These are phyloP conservation scores for Drosophila atroscutellata DNA, from an alignment of 2,888 invertebrate species.

Conservation along the genomic window DNA sequence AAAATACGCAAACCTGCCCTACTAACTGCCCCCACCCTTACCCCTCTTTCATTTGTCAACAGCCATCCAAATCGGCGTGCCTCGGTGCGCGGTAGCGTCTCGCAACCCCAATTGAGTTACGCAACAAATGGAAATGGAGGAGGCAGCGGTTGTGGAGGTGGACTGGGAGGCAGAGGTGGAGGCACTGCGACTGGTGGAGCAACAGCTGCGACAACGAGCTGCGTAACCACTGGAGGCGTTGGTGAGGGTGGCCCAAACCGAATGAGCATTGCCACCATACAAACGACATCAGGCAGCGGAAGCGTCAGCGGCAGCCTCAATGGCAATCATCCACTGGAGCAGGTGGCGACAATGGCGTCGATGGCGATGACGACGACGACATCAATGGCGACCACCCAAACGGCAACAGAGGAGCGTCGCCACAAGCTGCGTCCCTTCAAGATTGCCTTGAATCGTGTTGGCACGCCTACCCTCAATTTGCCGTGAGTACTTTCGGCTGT, in stretches of 20 bases:
- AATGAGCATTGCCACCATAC: conserved; percentile 27
- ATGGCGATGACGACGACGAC: conserved; percentile 64
- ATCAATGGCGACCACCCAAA: conserved; percentile 85
- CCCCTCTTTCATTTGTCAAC: conserved; percentile 21
- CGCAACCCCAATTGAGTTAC: conserved; percentile 85
- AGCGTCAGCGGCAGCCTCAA: conserved; percentile 46
- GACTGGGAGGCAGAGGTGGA: conserved; percentile 5
- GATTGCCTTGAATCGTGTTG: conserved; percentile 87
- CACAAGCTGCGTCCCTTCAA: conserved; percentile 87
- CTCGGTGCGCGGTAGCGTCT: conserved; percentile 79
- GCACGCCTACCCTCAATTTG: conserved; percentile 87
- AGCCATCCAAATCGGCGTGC: conserved; percentile 82
- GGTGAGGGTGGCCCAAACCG: conserved; percentile 80
- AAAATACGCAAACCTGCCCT: conserved; percentile 34
- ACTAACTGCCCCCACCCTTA: background rate
- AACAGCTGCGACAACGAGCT: conserved; percentile 54
- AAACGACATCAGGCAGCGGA: conserved; percentile 10
- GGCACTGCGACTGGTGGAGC: conserved; percentile 5
- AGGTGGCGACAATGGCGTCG: conserved; percentile 26
- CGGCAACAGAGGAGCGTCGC: conserved; percentile 89
- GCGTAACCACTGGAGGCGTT: conserved; percentile 84
- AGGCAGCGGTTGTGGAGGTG: background rate
- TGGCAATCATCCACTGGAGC: conserved; percentile 5
- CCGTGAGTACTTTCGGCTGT: conserved; percentile 67
- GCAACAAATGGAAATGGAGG: conserved; percentile 86